phyloP scores from a whole-genome alignment of 2,888 invertebrate genomes.

The Eupithecia inturbata region DNA sequence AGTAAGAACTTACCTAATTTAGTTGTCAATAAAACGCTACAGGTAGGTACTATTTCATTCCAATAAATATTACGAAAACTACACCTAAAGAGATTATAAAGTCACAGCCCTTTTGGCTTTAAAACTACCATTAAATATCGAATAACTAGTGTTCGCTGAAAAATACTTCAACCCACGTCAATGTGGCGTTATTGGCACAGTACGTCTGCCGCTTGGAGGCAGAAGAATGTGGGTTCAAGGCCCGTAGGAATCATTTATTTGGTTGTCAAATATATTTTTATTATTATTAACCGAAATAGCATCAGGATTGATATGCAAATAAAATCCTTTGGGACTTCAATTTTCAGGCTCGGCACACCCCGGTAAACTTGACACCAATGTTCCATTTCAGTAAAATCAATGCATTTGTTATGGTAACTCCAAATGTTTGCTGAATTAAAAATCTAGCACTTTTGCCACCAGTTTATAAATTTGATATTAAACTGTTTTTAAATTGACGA shows the following conservation, averaged over 20 bases:
- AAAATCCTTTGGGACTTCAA: background rate
- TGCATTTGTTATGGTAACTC: background rate
- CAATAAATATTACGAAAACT: slow-evolving; percentile 1
- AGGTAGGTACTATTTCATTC: background rate
- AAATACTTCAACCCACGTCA: background rate
- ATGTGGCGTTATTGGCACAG: slow-evolving; percentile 1
- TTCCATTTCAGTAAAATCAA: background rate
- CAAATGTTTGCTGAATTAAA: background rate
- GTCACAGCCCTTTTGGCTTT: slow-evolving; percentile 45
- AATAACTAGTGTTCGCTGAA: background rate
- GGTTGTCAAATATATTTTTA: background rate
- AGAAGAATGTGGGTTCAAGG: background rate
- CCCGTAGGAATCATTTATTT: background rate
- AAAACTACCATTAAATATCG: slow-evolving; percentile 15
- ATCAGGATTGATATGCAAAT: background rate
- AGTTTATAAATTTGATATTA: background rate
- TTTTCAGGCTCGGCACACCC: too few species aligned
- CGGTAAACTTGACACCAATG: background rate
- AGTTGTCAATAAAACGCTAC: background rate
- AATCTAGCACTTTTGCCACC: background rate
- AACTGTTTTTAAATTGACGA: background rate
- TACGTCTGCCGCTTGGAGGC: background rate
- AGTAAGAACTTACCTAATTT: background rate
- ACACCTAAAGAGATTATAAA: slow-evolving; percentile 7
- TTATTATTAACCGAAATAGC: background rate